phyloP scores from a whole-genome alignment of 2,797 vertebrate genomes.

The Rhinella marina region DNA sequence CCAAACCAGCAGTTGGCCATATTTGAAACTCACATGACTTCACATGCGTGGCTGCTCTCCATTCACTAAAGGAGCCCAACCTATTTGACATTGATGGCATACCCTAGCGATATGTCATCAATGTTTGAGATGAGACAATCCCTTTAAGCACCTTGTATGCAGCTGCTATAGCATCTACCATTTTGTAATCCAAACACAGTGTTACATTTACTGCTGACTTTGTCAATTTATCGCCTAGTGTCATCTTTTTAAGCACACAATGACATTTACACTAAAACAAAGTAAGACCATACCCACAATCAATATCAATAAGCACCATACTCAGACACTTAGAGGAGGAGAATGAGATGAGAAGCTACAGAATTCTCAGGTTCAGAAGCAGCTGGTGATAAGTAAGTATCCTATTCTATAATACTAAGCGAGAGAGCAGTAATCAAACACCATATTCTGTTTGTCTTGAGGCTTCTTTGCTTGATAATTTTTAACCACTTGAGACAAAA shows the following conservation, averaged over 20 bases:
- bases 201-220: not conserved
- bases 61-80: too few relatives aligned
- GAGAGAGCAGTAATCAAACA: not conserved
- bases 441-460: constrained; percentile 11
- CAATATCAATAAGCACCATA: not conserved
- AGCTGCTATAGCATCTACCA: not conserved
- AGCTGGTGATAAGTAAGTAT: not conserved
- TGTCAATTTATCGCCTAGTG: not conserved
- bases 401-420: not conserved
- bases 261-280: constrained; percentile 14
- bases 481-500: constrained; percentile 24
- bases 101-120: too few relatives aligned
- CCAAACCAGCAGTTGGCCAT: too few relatives aligned
- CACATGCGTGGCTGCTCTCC: too few relatives aligned
- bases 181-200: not conserved
- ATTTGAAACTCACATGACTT: too few relatives aligned
- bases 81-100: too few relatives aligned
- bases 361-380: not conserved
- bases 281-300: not conserved
- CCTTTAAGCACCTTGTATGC: too few relatives aligned
- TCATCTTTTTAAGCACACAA: not conserved
- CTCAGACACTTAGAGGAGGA: not conserved
- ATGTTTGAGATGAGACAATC: too few relatives aligned
- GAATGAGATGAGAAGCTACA: not conserved
- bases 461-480: not conserved